phyloP scores from a whole-genome alignment of 30 jellyfish, hydroid and myxozoan species.

The Aurelia sp. region DNA sequence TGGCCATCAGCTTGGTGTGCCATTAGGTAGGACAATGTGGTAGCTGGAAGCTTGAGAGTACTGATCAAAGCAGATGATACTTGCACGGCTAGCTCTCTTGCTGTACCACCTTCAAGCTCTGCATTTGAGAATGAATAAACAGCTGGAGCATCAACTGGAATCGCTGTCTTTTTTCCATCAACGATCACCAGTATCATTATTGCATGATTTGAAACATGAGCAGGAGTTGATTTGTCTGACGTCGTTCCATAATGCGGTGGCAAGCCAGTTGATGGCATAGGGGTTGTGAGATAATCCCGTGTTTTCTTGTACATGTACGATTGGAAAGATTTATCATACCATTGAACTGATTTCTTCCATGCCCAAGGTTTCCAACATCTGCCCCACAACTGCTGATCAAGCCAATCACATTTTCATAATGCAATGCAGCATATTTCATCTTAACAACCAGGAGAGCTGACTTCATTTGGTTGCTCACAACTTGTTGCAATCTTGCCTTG shows the following conservation, averaged over 20 bases:
- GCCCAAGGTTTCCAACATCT: slow-evolving; percentile 56
- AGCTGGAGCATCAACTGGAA: slow-evolving; percentile 50
- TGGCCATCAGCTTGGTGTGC: slow-evolving; percentile 60
- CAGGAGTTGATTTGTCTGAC: slow-evolving; percentile 48
- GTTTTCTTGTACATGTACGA: slow-evolving; percentile 32
- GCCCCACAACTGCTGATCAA: slow-evolving; percentile 45
- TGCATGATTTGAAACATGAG: slow-evolving; percentile 44
- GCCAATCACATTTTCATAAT: slow-evolving; percentile 41
- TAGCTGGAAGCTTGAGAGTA: slow-evolving; percentile 23
- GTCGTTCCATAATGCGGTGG: slow-evolving; percentile 4
- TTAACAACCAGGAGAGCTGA: slow-evolving; percentile 40
- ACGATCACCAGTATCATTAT: slow-evolving; percentile 43
- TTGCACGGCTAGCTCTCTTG: slow-evolving; percentile 41
- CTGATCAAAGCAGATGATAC: too few species aligned
- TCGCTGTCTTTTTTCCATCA: slow-evolving; percentile 43
- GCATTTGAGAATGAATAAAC: slow-evolving; percentile 4
- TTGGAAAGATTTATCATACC: slow-evolving; percentile 49
- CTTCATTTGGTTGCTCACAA: slow-evolving; percentile 51
- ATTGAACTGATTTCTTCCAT: slow-evolving; percentile 45
- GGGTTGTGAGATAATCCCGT: slow-evolving; percentile 23
- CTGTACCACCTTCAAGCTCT: slow-evolving; percentile 43
- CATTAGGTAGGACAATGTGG: slow-evolving; percentile 17
- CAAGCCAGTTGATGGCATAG: slow-evolving; percentile 39
- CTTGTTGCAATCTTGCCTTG: slow-evolving; percentile 42
- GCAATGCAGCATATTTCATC: slow-evolving; percentile 53